Percentiles rank a stretch among this genome's conserved stretches.
These are phyloP conservation scores for Phoronis australis DNA, from an alignment of 2,888 invertebrate species.

Conservation along the genomic window DNA sequence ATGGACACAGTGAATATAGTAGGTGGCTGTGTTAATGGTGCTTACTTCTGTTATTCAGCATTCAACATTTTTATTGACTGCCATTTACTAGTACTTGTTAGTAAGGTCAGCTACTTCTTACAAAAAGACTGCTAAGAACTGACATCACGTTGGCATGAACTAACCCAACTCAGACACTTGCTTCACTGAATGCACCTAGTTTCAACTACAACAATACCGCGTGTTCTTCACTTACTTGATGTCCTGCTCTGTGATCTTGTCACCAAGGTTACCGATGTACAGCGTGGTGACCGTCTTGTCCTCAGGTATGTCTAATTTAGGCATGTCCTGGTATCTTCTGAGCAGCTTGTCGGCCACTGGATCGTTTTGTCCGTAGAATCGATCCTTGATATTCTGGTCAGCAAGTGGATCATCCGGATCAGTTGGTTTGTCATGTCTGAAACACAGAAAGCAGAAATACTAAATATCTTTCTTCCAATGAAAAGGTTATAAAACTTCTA, in stretches of 20 bases:
- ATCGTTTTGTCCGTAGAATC: slow-evolving; percentile 89
- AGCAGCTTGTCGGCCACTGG: slow-evolving; percentile 92
- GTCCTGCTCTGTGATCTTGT: slow-evolving; percentile 78
- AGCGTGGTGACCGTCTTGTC: slow-evolving; percentile 93
- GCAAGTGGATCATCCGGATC: slow-evolving; percentile 95
- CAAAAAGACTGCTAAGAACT: too few species aligned
- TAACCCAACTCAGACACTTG: too few species aligned
- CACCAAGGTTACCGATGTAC: slow-evolving; percentile 93
- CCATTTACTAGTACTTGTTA: too few species aligned
- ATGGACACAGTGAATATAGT: too few species aligned
- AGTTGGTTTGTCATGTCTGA: slow-evolving; percentile 86
- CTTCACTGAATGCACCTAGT: too few species aligned
- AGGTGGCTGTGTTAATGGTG: too few species aligned
- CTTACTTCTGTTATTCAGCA: too few species aligned
- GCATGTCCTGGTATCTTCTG: slow-evolving; percentile 85
- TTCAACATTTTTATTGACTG: too few species aligned
- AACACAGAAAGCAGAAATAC: slow-evolving; percentile 7
- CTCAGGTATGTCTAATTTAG: slow-evolving; percentile 90
- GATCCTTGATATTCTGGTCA: slow-evolving; percentile 83
- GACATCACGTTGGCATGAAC: too few species aligned
- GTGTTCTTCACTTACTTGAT: slow-evolving; percentile 60
- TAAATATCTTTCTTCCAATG: too few species aligned
- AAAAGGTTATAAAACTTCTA: slow-evolving; percentile 1
- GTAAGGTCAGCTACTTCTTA: too few species aligned
- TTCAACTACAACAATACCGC: too few species aligned